Evolutionary conservation across 2,113 vertebrate genomes (phyloP).

Genomic region (Dasyurus viverrinus): DNA sequence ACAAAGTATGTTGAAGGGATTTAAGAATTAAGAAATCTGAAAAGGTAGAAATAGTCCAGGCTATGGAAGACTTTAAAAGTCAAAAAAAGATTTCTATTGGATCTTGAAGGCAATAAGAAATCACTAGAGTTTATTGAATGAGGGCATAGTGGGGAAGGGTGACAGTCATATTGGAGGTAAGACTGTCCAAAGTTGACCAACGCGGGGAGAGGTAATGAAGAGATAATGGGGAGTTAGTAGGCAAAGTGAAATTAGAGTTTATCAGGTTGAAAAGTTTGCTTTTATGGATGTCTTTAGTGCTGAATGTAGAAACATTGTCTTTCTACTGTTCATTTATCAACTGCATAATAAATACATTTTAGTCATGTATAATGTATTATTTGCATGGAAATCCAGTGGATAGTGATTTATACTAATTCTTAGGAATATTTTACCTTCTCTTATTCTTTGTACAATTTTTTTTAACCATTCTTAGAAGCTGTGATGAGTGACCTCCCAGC

Average conservation of each 20-base stretch:
- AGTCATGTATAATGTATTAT: neutral
- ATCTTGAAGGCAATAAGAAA: neutral
- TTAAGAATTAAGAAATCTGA: neutral
- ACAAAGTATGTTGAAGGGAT: too few relatives aligned
- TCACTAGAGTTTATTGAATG: neutral
- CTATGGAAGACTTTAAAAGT: neutral
- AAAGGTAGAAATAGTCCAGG: neutral
- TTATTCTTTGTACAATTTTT: neutral
- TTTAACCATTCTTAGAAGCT: neutral
- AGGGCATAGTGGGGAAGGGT: neutral
- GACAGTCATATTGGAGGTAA: neutral
- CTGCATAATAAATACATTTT: neutral
- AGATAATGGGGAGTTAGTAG: too few relatives aligned
- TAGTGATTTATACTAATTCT: neutral
- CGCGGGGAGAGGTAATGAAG: neutral
- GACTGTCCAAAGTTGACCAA: neutral
- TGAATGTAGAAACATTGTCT: neutral
- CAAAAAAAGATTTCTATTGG: neutral
- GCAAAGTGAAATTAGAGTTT: neutral
- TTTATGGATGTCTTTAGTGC: neutral
- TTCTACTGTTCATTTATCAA: neutral
- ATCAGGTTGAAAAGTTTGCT: neutral
- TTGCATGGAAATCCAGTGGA: conserved; percentile 5
- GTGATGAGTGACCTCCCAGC: neutral
- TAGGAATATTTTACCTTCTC: neutral